Percentiles rank a stretch among this genome's conserved stretches.
Conservation (phyloP, 2,888 invertebrate genomes). For the Ecdyonurus torrentis region DNA sequence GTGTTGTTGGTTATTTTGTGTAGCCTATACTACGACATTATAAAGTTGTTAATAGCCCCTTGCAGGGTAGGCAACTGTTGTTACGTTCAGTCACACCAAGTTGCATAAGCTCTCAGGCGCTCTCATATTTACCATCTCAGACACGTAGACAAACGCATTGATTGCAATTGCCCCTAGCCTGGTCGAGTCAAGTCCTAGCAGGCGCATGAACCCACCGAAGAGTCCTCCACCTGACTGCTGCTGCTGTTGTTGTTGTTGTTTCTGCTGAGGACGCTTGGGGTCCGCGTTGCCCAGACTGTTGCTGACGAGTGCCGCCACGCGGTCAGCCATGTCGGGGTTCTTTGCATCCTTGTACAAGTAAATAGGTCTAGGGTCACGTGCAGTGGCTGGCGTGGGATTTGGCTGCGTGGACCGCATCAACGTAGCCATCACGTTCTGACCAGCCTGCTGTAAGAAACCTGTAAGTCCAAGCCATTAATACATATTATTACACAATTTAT, state of each 20-base stretch:
- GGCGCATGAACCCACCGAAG: slow-evolving; percentile 35
- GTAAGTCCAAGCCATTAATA: too few relatives aligned
- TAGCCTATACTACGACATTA: too few relatives aligned
- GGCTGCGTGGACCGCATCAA: neutral
- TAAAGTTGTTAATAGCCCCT: too few relatives aligned
- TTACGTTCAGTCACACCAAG: too few relatives aligned
- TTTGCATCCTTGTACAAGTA: too few relatives aligned
- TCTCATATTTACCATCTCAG: slow-evolving; percentile 70
- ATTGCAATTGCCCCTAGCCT: slow-evolving; percentile 67
- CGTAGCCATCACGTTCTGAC: neutral
- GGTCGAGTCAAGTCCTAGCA: slow-evolving; percentile 57
- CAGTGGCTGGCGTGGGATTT: neutral
- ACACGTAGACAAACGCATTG: slow-evolving; percentile 66
- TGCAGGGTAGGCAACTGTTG: too few relatives aligned
- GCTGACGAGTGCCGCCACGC: slow-evolving; percentile 16
- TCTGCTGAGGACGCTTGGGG: slow-evolving; percentile 5
- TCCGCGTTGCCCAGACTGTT: slow-evolving; percentile 9
- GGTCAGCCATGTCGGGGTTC: slow-evolving; percentile 4
- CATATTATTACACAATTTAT: too few relatives aligned
- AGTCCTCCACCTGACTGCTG: neutral
- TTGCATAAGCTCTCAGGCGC: too few relatives aligned
- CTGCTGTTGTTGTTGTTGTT: neutral
- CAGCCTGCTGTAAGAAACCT: neutral
- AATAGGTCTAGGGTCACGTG: neutral
- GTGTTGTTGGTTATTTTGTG: too few relatives aligned